Percentiles rank a stretch among this genome's conserved stretches.
Conservation (phyloP, 2,888 invertebrate genomes). For the Polydrusus cervinus region DNA sequence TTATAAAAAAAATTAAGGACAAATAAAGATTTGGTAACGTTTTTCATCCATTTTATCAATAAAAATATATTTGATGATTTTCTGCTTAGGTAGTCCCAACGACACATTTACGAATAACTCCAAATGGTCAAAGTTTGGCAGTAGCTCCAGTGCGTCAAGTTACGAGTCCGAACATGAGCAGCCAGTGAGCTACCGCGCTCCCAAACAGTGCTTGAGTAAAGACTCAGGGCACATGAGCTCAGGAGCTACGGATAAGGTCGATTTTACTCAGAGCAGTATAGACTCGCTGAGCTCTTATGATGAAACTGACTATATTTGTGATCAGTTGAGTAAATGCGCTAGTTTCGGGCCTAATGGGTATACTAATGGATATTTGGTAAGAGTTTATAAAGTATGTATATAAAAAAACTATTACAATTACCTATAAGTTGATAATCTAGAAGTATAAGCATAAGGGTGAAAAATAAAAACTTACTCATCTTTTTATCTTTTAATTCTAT, state of each 20-base stretch:
- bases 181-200: slow-evolving; percentile 54
- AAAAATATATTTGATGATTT: slow-evolving; percentile 19
- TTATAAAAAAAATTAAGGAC: too few relatives aligned
- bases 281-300: slow-evolving; percentile 70
- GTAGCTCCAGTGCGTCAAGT: slow-evolving; percentile 69
- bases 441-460: neutral
- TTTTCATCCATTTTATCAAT: too few relatives aligned
- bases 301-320: slow-evolving; percentile 69
- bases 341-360: slow-evolving; percentile 58
- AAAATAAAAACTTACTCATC: neutral
- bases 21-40: too few relatives aligned
- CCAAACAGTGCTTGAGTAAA: slow-evolving; percentile 65
- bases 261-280: slow-evolving; percentile 69
- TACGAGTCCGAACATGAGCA: slow-evolving; percentile 67
- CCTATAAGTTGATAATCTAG: neutral
- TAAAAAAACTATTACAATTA: neutral
- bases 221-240: slow-evolving; percentile 70
- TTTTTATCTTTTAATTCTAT: neutral
- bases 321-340: slow-evolving; percentile 67
- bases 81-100: slow-evolving; percentile 48
- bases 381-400: slow-evolving; percentile 26
- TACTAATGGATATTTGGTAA: slow-evolving; percentile 63
- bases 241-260: slow-evolving; percentile 66
- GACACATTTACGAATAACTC: slow-evolving; percentile 42
- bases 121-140: slow-evolving; percentile 64